phyloP scores from a whole-genome alignment of 2,888 invertebrate species.

The Cephalotes varians region DNA sequence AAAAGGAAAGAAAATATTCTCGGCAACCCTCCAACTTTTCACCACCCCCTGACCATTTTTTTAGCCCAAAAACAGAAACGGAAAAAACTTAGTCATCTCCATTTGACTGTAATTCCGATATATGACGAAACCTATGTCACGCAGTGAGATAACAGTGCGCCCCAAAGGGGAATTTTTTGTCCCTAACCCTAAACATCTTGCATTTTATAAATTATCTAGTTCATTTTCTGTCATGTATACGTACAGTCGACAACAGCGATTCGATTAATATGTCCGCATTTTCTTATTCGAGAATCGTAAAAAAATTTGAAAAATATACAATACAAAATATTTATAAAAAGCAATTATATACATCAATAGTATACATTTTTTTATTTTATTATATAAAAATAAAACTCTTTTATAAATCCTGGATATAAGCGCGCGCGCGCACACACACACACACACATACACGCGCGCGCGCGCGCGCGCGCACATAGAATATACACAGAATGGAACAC shows the following conservation, averaged over 20 bases:
- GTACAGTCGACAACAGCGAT: not conserved
- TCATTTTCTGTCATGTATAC: not conserved
- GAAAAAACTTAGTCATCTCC: conserved; percentile 1
- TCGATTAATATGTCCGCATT: not conserved
- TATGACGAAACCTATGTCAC: conserved; percentile 13
- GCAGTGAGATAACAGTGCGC: conserved; percentile 11
- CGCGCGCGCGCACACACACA: no score
- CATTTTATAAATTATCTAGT: conserved; percentile 21
- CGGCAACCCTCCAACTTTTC: conserved; percentile 47
- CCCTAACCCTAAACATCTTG: no score
- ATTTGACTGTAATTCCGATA: conserved; percentile 27
- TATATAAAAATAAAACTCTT: no score
- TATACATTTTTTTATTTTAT: no score
- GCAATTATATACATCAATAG: not conserved
- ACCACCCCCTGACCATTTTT: conserved; percentile 40
- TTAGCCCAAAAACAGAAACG: conserved; percentile 32
- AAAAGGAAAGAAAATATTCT: conserved; percentile 3
- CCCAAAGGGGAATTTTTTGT: conserved; percentile 10
- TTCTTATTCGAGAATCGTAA: not conserved
- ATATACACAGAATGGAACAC: no score
- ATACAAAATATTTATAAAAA: not conserved
- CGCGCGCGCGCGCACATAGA: no score
- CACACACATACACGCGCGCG: no score
- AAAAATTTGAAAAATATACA: not conserved
- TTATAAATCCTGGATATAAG: no score